Evolutionary conservation across 2,888 invertebrate genomes (phyloP), one percentile per base, ranked within the genome.

Genomic region (Endotricha flammealis): DNA sequence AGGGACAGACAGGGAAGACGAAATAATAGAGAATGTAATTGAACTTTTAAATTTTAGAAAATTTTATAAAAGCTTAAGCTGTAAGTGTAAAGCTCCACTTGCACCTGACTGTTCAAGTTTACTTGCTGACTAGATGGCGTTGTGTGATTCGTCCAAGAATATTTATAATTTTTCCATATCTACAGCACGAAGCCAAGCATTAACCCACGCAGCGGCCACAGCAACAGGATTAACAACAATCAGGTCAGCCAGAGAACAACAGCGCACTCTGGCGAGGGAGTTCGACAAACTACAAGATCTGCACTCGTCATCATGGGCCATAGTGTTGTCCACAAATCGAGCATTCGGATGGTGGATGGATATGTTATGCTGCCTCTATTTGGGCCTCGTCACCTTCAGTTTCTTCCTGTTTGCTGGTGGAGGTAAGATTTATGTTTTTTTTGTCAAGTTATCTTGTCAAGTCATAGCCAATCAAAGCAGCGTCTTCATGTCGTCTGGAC

Each of bases 181-280:
- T 14, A 0, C 64, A 95, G 95, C 94, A 17, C 90, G 95, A 34
- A 95, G 95, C 53, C 96, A 96, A 8, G 93, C 96, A 0, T 93
- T 95, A 57, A 92, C 92, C 34, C 95, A 96, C 67, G 78, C 96
- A 10, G 93, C 91, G 42, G 92, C 95, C 0, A 93, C 94, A 0
- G 87, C 97, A 1, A 90, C 93, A 49, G 97, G 97, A 0, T 76
- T 97, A 2, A 90, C 93, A 2, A 95, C 95, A 0, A 94, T 97
- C 38, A 80, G 96, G 28, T 93, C 95, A 0, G 92, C 92, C 34
- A 83, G 89, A 7, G 91, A 91, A 0, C 85, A 90, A 30, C 91
- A 93, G 65, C 77, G 89, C 4, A 88, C 91, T 6, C 88, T 96
- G 20, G 89, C 89, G 4, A 76, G 82, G 10, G 92, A 93, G 64